Evolutionary conservation across 2,888 invertebrate species (phyloP).

Genomic region (Drosophila suboccidentalis): DNA sequence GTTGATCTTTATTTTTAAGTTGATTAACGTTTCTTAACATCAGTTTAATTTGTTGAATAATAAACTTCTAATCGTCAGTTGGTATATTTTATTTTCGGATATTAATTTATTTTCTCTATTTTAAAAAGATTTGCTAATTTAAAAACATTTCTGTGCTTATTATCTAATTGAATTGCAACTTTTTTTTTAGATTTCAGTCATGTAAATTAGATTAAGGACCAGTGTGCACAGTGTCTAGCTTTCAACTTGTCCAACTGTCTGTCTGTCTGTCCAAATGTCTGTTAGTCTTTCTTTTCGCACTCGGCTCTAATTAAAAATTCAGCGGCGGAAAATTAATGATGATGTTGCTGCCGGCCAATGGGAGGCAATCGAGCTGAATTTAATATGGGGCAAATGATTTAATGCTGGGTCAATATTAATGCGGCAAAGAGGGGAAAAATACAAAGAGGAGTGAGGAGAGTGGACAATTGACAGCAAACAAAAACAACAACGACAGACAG

Average conservation of each 20-base stretch:
- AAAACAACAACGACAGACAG: slow-evolving; percentile 50
- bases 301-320: slow-evolving; percentile 67
- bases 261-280: slow-evolving; percentile 4
- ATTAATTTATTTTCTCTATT: too few species aligned
- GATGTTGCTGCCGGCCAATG: slow-evolving; percentile 41
- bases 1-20: too few species aligned
- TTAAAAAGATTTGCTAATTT: too few species aligned
- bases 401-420: slow-evolving; percentile 42
- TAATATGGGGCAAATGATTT: slow-evolving; percentile 45
- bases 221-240: slow-evolving; percentile 3
- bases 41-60: too few species aligned
- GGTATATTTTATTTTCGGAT: too few species aligned
- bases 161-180: too few species aligned
- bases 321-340: slow-evolving; percentile 61
- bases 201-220: background rate
- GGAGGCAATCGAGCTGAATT: slow-evolving; percentile 55
- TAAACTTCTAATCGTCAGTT: too few species aligned
- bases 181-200: background rate
- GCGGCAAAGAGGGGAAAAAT: background rate
- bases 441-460: background rate
- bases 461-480: slow-evolving; percentile 16
- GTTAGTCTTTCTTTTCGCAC: slow-evolving; percentile 23
- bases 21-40: too few species aligned
- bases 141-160: too few species aligned
- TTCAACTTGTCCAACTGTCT: slow-evolving; percentile 1